These are phyloP conservation scores for Caenorhabditis briggsae DNA, from an alignment of 1,140 invertebrate genomes.

Conservation along the genomic window DNA sequence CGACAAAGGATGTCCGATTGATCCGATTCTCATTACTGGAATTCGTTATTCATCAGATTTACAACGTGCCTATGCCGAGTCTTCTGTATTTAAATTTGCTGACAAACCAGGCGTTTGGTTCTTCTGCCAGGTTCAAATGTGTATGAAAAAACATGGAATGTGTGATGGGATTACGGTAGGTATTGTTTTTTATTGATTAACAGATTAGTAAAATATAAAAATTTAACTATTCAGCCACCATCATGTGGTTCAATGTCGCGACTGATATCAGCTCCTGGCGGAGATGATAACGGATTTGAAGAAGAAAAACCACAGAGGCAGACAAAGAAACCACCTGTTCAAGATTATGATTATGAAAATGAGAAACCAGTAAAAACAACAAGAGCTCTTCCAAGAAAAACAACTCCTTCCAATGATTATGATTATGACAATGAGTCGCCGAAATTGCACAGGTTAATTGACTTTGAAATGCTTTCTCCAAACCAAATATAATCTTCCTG, in stretches of 20 bases:
- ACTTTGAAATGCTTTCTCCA: neutral
- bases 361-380: slow-evolving; percentile 13
- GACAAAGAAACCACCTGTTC: slow-evolving; percentile 6
- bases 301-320: slow-evolving; percentile 25
- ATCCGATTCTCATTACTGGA: slow-evolving; percentile 75
- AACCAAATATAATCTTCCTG: too few relatives aligned
- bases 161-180: slow-evolving; percentile 75
- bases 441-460: slow-evolving; percentile 46
- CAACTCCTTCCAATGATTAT: slow-evolving; percentile 46
- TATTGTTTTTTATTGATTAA: neutral
- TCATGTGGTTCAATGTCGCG: slow-evolving; percentile 3
- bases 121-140: slow-evolving; percentile 78
- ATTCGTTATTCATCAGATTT: slow-evolving; percentile 75
- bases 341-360: slow-evolving; percentile 28
- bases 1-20: slow-evolving; percentile 72
- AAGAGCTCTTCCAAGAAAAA: slow-evolving; percentile 1
- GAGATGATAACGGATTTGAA: slow-evolving; percentile 43
- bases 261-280: neutral
- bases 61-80: slow-evolving; percentile 76
- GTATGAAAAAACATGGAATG: slow-evolving; percentile 77
- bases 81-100: slow-evolving; percentile 67
- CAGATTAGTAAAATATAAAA: too few relatives aligned
- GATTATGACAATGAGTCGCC: slow-evolving; percentile 39
- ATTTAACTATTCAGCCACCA: neutral
- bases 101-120: slow-evolving; percentile 77